phyloP scores from a whole-genome alignment of 2,113 vertebrate species.

The Muscicapa adusta region DNA sequence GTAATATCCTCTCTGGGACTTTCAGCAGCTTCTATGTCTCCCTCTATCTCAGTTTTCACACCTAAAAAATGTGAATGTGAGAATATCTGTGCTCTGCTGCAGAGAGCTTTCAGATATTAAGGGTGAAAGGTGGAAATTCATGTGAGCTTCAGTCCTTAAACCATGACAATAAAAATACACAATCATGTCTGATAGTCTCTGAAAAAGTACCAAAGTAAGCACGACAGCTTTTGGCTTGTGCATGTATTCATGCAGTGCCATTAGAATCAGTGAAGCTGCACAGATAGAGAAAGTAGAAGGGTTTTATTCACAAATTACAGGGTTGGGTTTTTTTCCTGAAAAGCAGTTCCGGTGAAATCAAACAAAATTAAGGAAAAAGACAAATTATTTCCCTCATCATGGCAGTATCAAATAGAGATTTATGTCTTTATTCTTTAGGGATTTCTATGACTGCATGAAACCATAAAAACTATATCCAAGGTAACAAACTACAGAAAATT shows the following conservation, averaged over 20 bases:
- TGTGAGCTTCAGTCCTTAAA: not conserved
- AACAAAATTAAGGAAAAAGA: not conserved
- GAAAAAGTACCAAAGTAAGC: not conserved
- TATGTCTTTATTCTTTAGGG: not conserved
- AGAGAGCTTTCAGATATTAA: not conserved
- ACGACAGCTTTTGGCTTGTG: not conserved
- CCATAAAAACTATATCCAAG: not conserved
- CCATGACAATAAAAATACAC: not conserved
- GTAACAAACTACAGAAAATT: not conserved
- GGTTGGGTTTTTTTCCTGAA: not conserved
- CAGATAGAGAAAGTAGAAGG: not conserved
- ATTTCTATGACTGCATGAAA: not conserved
- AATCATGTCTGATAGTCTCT: not conserved
- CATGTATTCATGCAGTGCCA: accelerated
- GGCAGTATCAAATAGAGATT: not conserved
- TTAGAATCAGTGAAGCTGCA: not conserved
- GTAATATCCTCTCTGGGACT: not conserved
- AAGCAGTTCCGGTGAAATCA: not conserved
- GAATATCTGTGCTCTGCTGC: not conserved
- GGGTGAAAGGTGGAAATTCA: not conserved
- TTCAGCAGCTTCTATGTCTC: not conserved
- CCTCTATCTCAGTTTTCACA: not conserved
- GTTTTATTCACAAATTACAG: not conserved
- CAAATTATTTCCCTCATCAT: not conserved
- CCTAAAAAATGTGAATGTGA: not conserved